A percentile compares a stretch with the other conserved stretches of the same genome.
phyloP scores from a whole-genome alignment of 1,140 invertebrate species.

The Lucilia sericata region DNA sequence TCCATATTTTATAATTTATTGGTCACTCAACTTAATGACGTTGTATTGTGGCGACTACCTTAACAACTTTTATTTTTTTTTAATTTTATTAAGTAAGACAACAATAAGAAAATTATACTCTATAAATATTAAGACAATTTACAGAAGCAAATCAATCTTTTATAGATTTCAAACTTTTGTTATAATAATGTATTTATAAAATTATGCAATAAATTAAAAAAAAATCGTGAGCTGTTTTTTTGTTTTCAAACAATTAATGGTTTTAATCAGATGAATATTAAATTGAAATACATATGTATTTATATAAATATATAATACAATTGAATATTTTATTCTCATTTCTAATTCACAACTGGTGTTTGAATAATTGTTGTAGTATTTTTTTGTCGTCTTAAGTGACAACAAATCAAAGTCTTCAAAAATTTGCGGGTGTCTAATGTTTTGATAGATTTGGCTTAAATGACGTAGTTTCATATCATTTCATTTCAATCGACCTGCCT shows the following conservation, averaged over 20 bases:
- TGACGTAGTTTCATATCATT: not conserved
- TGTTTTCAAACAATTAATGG: not conserved
- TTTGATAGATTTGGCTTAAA: not conserved
- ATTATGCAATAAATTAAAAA: slow-evolving; percentile 27
- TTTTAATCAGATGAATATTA: not conserved
- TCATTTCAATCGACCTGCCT: not conserved
- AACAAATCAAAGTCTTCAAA: not conserved
- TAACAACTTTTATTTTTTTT: not conserved
- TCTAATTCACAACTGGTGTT: not conserved
- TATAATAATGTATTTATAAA: not conserved
- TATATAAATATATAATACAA: not conserved
- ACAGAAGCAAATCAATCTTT: not conserved
- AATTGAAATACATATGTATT: not conserved
- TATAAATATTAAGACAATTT: not conserved
- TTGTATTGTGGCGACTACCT: not conserved
- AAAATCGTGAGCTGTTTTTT: not conserved
- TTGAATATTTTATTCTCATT: slow-evolving; percentile 10
- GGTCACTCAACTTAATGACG: slow-evolving; percentile 22
- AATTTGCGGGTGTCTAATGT: not conserved
- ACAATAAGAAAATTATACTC: not conserved
- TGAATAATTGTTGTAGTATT: too few relatives aligned
- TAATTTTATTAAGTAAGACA: too few relatives aligned
- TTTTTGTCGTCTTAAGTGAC: not conserved
- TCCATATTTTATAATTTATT: not conserved
- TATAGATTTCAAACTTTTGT: not conserved